Evolutionary conservation across 2,888 invertebrate species (phyloP).

Genomic region (Spialia ferax): DNA sequence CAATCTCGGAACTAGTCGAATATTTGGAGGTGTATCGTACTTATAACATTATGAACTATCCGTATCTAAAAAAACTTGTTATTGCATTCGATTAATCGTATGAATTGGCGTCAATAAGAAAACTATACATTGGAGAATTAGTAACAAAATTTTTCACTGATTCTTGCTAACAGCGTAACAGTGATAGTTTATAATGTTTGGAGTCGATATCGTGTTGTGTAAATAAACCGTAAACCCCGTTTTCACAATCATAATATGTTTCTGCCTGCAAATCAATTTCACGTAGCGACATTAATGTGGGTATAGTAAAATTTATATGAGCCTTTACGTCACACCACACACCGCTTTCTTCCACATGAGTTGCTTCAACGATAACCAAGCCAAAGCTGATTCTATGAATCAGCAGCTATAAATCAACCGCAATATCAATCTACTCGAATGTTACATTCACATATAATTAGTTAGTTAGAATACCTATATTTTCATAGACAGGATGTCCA

Average conservation of each 20-base stretch:
- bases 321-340: constrained; percentile 77
- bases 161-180: constrained; percentile 58
- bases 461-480: too few relatives aligned
- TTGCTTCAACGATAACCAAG: constrained; percentile 68
- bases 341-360: constrained; percentile 73
- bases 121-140: constrained; percentile 16
- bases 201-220: constrained; percentile 80
- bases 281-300: constrained; percentile 85
- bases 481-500: too few relatives aligned
- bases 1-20: constrained; percentile 1
- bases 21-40: constrained; percentile 3
- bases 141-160: constrained; percentile 49
- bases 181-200: constrained; percentile 77
- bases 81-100: constrained; percentile 22
- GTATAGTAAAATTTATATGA: constrained; percentile 86
- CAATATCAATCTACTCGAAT: constrained; percentile 5
- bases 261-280: constrained; percentile 86
- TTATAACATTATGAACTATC: constrained; percentile 3
- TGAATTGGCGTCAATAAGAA: constrained; percentile 14
- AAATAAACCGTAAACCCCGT: constrained; percentile 87
- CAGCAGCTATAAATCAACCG: constrained; percentile 13
- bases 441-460: neutral
- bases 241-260: constrained; percentile 87
- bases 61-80: neutral
- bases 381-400: constrained; percentile 45